Percentiles rank a stretch among this genome's conserved stretches.
These are phyloP conservation scores for Octopus bimaculoides DNA, from an alignment of 1,140 invertebrate genomes.

Conservation along the genomic window DNA sequence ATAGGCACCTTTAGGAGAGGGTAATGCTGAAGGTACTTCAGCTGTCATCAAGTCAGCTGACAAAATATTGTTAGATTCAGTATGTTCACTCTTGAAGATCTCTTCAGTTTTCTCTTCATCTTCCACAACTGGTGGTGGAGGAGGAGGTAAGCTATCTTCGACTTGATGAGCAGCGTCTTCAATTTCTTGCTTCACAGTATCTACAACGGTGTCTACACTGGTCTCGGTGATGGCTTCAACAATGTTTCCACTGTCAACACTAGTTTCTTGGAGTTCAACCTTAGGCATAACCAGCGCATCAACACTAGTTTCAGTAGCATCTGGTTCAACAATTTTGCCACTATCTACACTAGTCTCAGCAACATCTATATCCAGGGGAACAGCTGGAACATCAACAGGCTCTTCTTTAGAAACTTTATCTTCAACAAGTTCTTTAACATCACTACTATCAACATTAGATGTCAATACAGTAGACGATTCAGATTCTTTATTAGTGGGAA, in stretches of 20 bases:
- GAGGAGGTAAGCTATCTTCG: neutral
- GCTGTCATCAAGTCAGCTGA: neutral
- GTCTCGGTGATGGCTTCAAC: constrained; percentile 2
- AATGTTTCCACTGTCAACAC: neutral
- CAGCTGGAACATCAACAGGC: neutral
- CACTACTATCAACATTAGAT: neutral
- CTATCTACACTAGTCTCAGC: neutral
- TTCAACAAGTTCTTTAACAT: neutral
- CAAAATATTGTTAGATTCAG: neutral
- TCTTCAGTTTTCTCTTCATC: constrained; percentile 13
- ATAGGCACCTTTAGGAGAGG: neutral
- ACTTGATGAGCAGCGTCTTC: too few relatives aligned
- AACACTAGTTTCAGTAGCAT: neutral
- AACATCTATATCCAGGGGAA: neutral
- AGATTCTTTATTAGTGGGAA: neutral
- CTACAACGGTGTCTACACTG: neutral
- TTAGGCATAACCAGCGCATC: neutral
- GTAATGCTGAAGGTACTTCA: constrained; percentile 1
- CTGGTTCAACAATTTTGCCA: neutral
- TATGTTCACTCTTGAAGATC: neutral
- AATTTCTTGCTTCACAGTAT: neutral
- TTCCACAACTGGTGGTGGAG: constrained; percentile 1
- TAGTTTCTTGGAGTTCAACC: neutral
- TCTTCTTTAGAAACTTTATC: neutral
- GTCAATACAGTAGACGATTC: neutral